Percentiles rank a stretch among this genome's conserved stretches.
These are phyloP conservation scores for Yponomeuta sedellus DNA, from an alignment of 2,888 invertebrate genomes.

Conservation along the genomic window DNA sequence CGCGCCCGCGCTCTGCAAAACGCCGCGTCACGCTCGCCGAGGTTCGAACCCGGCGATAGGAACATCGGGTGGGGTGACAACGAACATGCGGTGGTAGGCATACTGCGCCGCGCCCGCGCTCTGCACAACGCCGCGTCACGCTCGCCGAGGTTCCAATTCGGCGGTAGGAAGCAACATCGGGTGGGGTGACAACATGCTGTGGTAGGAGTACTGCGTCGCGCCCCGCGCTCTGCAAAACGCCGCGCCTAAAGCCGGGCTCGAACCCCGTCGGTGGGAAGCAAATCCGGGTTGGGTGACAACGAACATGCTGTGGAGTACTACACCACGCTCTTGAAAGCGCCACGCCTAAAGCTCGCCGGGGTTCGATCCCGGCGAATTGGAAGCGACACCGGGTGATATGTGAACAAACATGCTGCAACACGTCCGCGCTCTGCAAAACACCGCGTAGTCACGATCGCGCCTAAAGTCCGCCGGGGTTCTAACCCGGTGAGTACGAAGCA, in stretches of 20 bases:
- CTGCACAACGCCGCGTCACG: slow-evolving; percentile 38
- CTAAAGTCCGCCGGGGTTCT: background rate
- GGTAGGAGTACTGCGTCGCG: slow-evolving; percentile 33
- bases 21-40: background rate
- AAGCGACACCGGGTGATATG: too few relatives aligned
- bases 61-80: slow-evolving; percentile 29
- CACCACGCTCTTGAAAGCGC: too few relatives aligned
- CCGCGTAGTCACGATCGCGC: background rate
- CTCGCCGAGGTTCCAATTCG: background rate
- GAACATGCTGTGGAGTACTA: slow-evolving; percentile 87
- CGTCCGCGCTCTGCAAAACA: slow-evolving; percentile 46
- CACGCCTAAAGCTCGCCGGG: too few relatives aligned
- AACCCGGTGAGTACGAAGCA: slow-evolving; percentile 21
- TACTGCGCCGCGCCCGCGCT: slow-evolving; percentile 70
- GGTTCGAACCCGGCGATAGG: slow-evolving; percentile 12
- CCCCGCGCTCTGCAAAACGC: too few relatives aligned
- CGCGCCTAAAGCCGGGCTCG: background rate
- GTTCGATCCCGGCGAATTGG: too few relatives aligned
- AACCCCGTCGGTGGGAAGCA: slow-evolving; percentile 20
- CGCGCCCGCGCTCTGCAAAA: slow-evolving; percentile 11
- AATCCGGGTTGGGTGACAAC: slow-evolving; percentile 39
- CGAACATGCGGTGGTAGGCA: slow-evolving; percentile 88
- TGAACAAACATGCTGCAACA: slow-evolving; percentile 85
- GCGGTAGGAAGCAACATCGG: background rate
- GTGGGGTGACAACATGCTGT: too few relatives aligned